A percentile compares a stretch with the other conserved stretches of the same genome.
These are phyloP conservation scores for Deilephila elpenor DNA, from an alignment of 2,888 invertebrate species.

Conservation along the genomic window DNA sequence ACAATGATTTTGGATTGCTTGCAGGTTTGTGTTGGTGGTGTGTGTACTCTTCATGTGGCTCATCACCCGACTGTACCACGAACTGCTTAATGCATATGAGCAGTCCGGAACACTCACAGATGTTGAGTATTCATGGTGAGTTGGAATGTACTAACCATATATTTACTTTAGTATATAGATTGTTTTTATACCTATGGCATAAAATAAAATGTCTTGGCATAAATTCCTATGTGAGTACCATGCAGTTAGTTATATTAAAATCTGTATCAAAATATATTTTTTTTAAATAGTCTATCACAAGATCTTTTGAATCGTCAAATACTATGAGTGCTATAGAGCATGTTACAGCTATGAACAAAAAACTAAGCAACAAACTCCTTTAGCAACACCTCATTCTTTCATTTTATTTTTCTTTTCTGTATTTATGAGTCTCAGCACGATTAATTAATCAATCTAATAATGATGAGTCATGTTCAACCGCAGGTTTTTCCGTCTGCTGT, in stretches of 20 bases:
- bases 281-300: not conserved
- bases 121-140: conserved; percentile 73
- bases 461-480: conserved; percentile 34
- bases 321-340: too few relatives aligned
- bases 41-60: conserved; percentile 60
- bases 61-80: conserved; percentile 60
- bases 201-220: too few relatives aligned
- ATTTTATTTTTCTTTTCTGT: too few relatives aligned
- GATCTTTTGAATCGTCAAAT: too few relatives aligned
- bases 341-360: too few relatives aligned
- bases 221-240: too few relatives aligned
- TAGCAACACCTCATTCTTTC: too few relatives aligned
- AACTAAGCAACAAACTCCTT: too few relatives aligned
- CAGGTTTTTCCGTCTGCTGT: conserved; percentile 90
- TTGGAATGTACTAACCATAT: not conserved
- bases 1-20: conserved; percentile 25
- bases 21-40: conserved; percentile 55
- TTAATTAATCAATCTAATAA: too few relatives aligned
- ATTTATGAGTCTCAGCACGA: too few relatives aligned
- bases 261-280: not conserved
- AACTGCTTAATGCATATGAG: conserved; percentile 62
- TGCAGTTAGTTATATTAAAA: too few relatives aligned
- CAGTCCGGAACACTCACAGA: conserved; percentile 61
- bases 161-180: not conserved
- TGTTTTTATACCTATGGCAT: not conserved